Conservation (phyloP, 2,113 vertebrate genomes). For the Sisor rabdophorus region DNA sequence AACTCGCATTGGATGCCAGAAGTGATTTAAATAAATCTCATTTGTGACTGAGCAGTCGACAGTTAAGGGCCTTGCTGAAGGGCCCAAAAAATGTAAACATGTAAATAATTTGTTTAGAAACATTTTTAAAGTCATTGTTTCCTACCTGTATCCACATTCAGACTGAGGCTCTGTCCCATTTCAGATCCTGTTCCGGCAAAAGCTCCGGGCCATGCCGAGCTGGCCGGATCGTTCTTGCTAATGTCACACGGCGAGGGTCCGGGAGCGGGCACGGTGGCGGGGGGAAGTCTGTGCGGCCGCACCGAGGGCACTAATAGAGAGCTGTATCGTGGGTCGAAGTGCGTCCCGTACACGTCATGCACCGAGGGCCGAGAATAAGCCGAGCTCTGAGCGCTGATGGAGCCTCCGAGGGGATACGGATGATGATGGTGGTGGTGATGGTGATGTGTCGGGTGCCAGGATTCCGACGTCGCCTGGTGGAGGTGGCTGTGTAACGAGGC, state of each 20-base stretch:
- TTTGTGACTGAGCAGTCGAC: no score
- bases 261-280: conserved; percentile 68
- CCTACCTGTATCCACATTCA: conserved; percentile 91
- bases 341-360: conserved; percentile 89
- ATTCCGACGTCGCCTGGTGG: conserved; percentile 83
- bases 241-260: conserved; percentile 83
- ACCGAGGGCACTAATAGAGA: conserved; percentile 88
- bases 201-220: conserved; percentile 79
- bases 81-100: no score
- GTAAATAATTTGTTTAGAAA: no score
- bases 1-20: no score
- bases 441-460: conserved; percentile 89
- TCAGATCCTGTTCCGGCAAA: conserved; percentile 79
- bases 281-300: conserved; percentile 80
- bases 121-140: background rate
- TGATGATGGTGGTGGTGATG: conserved; percentile 85
- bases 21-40: no score
- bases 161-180: conserved; percentile 76
- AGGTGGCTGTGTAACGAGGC: conserved; percentile 86
- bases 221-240: conserved; percentile 73
- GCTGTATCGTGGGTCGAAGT: conserved; percentile 88
- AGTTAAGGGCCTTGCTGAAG: background rate
- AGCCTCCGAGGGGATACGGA: conserved; percentile 80
- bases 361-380: conserved; percentile 80
- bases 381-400: conserved; percentile 76